These are phyloP conservation scores for Corythornis cristatus DNA, from an alignment of 2,113 vertebrate species.

Conservation along the genomic window DNA sequence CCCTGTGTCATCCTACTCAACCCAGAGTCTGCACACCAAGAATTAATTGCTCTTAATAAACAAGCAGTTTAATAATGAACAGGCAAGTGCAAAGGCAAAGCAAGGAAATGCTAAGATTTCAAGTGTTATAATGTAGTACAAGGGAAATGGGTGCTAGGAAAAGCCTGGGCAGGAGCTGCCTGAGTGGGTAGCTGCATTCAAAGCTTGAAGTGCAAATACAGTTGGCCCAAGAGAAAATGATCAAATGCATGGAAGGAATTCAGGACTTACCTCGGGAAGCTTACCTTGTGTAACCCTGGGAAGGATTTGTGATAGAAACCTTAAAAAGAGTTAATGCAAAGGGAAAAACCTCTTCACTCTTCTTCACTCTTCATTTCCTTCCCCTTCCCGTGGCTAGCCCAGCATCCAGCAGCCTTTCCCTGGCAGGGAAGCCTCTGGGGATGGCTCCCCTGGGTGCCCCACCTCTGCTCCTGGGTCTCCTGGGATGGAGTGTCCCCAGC, in stretches of 20 bases:
- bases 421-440: neutral
- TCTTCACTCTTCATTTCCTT: neutral
- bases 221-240: neutral
- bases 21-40: neutral
- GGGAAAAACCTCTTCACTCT: fast-evolving
- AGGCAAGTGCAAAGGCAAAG: neutral
- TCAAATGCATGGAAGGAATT: neutral
- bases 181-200: neutral
- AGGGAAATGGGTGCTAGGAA: neutral
- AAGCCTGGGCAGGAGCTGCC: neutral
- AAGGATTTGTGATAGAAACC: neutral
- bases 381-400: neutral
- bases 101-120: neutral
- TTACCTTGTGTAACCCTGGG: neutral
- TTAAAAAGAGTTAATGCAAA: neutral
- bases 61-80: no score
- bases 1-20: neutral
- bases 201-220: neutral
- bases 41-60: neutral
- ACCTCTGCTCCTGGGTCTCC: neutral
- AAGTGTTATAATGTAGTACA: neutral
- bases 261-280: neutral
- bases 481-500: neutral
- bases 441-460: neutral
- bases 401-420: neutral